Percentiles rank a stretch among this genome's conserved stretches.
Evolutionary conservation across 2,113 vertebrate genomes (phyloP).

Genomic region (Scortum barcoo): DNA sequence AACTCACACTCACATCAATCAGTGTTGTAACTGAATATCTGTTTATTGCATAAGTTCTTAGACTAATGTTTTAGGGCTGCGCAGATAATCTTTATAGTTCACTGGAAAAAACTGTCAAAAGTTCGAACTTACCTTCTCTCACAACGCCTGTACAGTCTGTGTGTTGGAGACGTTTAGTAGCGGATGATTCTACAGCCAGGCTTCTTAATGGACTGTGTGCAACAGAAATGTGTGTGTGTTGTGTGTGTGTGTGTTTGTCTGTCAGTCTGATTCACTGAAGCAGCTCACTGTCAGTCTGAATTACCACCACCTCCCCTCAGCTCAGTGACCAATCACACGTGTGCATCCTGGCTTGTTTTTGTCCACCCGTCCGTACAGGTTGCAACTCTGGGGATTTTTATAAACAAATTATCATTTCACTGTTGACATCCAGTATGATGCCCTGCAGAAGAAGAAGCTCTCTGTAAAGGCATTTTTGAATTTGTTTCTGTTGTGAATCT

Average conservation of each 20-base stretch:
- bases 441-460: not conserved
- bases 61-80: not conserved
- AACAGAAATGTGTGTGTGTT: constrained; percentile 17
- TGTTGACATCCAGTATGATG: not conserved
- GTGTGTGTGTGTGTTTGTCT: constrained; percentile 24
- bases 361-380: not conserved
- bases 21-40: too few species aligned
- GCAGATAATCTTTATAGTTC: not conserved
- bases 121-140: constrained; percentile 66
- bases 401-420: not conserved
- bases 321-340: constrained; percentile 69
- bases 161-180: not conserved
- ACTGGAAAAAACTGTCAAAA: not conserved
- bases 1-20: not conserved
- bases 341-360: constrained; percentile 39
- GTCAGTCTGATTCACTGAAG: constrained; percentile 42
- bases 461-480: not conserved
- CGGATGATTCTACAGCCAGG: constrained; percentile 39
- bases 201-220: constrained; percentile 40
- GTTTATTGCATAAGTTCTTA: not conserved
- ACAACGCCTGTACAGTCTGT: not conserved
- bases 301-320: constrained; percentile 74
- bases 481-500: not conserved
- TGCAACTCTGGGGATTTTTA: not conserved
- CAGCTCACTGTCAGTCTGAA: constrained; percentile 76